A percentile compares a stretch with the other conserved stretches of the same genome.
Conservation (phyloP, 2,797 vertebrate species). For the Poecilia wingei region DNA sequence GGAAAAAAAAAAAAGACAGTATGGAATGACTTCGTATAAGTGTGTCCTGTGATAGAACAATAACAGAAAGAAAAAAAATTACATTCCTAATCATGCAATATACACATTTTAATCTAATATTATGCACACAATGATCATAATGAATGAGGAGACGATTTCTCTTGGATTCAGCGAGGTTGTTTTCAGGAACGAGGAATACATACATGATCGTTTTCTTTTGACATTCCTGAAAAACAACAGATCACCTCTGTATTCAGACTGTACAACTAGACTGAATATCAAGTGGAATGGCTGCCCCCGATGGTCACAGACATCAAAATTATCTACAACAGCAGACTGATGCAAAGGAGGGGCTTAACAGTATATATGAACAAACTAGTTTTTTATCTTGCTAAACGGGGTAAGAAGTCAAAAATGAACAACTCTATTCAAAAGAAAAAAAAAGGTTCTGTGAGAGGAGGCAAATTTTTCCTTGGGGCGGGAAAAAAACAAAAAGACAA, state of each 20-base stretch:
- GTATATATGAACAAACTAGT: slow-evolving; percentile 51
- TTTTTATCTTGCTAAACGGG: slow-evolving; percentile 64
- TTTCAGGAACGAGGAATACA: slow-evolving; percentile 48
- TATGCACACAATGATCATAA: slow-evolving; percentile 72
- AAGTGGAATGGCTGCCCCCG: slow-evolving; percentile 53
- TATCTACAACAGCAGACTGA: slow-evolving; percentile 65
- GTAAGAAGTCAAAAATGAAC: slow-evolving; percentile 52
- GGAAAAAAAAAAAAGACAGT: slow-evolving; percentile 39
- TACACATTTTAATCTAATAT: slow-evolving; percentile 74
- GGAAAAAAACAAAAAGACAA: slow-evolving; percentile 18
- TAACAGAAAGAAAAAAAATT: slow-evolving; percentile 52
- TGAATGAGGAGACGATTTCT: slow-evolving; percentile 48
- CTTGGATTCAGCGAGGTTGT: slow-evolving; percentile 44
- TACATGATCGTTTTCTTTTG: slow-evolving; percentile 56
- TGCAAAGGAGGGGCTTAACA: slow-evolving; percentile 43
- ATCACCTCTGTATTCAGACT: slow-evolving; percentile 57
- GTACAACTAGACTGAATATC: slow-evolving; percentile 53
- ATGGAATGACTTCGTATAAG: slow-evolving; percentile 71
- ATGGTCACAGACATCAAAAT: slow-evolving; percentile 57
- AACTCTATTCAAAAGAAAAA: slow-evolving; percentile 46
- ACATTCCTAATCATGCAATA: slow-evolving; percentile 83
- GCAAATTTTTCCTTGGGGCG: not conserved
- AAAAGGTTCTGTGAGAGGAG: slow-evolving; percentile 24
- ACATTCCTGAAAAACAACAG: slow-evolving; percentile 65
- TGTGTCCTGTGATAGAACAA: slow-evolving; percentile 36